A percentile compares a stretch with the other conserved stretches of the same genome.
Conservation (phyloP, 2,113 vertebrate species). For the Conger conger region DNA sequence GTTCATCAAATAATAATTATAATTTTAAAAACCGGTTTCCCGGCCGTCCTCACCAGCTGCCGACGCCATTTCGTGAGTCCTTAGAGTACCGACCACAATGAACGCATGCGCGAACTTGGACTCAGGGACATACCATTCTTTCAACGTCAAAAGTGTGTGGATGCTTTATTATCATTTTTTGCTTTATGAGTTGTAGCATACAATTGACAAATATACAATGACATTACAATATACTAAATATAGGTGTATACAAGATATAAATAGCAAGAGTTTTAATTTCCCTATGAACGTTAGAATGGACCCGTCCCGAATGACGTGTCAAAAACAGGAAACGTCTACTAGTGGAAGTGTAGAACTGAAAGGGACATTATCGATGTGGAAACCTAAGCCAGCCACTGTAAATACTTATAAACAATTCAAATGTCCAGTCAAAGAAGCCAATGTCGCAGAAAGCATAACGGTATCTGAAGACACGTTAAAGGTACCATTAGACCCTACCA, state of each 20-base stretch:
- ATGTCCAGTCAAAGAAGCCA: background rate
- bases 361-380: background rate
- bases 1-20: background rate
- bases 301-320: conserved; percentile 17
- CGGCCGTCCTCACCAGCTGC: conserved; percentile 25
- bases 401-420: background rate
- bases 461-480: background rate
- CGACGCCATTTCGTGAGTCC: conserved; percentile 33
- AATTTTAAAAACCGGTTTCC: background rate
- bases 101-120: conserved; percentile 24
- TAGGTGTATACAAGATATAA: background rate
- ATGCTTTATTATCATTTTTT: background rate
- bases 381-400: background rate
- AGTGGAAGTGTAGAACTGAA: background rate
- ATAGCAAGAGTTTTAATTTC: background rate
- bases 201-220: no score
- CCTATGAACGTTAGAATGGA: background rate
- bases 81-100: background rate
- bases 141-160: background rate
- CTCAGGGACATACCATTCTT: conserved; percentile 11
- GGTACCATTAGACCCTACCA: background rate
- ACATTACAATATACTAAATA: no score
- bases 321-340: conserved; percentile 13
- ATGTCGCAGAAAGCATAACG: background rate
- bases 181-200: no score